Evolutionary conservation across 2,797 vertebrate genomes (phyloP), one percentile per base, ranked within the genome.

Genomic region (Dendrocincla tyrannina): DNA sequence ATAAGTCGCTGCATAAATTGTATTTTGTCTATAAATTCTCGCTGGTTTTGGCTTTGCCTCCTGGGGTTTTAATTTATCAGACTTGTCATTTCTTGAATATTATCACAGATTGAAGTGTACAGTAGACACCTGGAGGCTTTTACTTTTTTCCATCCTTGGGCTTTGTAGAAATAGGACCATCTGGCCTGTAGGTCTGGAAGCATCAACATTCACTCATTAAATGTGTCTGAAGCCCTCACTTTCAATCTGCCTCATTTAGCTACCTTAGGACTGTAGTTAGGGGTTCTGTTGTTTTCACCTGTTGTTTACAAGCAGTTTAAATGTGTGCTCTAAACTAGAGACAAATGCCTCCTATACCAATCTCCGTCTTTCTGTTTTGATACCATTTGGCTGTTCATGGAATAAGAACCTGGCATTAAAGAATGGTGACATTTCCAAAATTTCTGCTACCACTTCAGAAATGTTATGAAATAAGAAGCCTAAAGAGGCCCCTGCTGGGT

Each of bases 141-240:
- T 95, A 56, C 85, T 95, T 96, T 94, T 94, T 74, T 93, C 83
- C 17, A 64, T 91, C 68, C 81, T 87, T 95, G 80, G 90, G 63
- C 75, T 93, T 81, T 62, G 77, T 93, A 80, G 91, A 91, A 93
- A 96, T 85, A 93, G 94, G 66, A 72, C 89, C 92, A 96, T 97
- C 87, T 97, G 93, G 78, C 92, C 89, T 70, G 88, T 79, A 93
- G 96, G 92, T 96, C 93, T 97, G 89, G 95, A 97, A 97, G 89
- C 93, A 95, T 96, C 96, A 96, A 94, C 94, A 86, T 93, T 90
- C 83, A 64, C 66, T 96, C 95, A 95, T 96, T 97, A 97, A 95
- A 96, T 32, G 67, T 86, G 88, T 58, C 92, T 87, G 79, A 58
- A 84, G 72, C 59, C 75, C 74, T 97, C 88, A 90, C 69, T 91